Evolutionary conservation across 2,797 vertebrate species (phyloP), one percentile per base, ranked within the genome.

Genomic region (Meriones psammophilus): DNA sequence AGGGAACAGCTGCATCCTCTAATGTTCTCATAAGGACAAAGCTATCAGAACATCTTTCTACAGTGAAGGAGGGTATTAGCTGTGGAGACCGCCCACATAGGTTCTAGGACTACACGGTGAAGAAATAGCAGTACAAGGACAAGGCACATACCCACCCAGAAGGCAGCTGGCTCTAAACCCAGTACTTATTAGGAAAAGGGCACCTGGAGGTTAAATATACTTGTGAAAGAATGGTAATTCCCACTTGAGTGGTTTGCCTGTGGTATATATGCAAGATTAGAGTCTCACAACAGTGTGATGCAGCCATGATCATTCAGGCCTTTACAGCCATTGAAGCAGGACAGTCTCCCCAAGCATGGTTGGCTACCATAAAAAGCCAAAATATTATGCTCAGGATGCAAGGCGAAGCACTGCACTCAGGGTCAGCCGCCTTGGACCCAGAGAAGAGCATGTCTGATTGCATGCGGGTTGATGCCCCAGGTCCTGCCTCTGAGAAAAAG

Each of bases 21-120:
- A 87, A 6, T 73, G 46, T 46, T 89, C 87, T 94, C 92, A 84
- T 62, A 73, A 96, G 87, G 39, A 46, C 68, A 74, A 54, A 89
- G 18, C n/a, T 89, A 33, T 83, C 60, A 91, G 69, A 93, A 69
- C 17, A 73, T 50, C 46, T 80, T 46, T 92, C 87, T 60, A 12
- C 39, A 89, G 60, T 80, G 39, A 92, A 95, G n/a, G 36, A 20
- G 42, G 14, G 13, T 12, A 46, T 91, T 56, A 89, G 87, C 66
- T 92, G 13, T 7, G 66, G 86, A 42, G 58, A 68, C 46, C 71
- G 93, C 66, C 24, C 90, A 93, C 80, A 20, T 5, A 56, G 69
- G 30, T 9, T n/a, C 60, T 46, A 76, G 46, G 15, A 88, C 73
- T 66, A 71, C 15, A 94, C 36, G 89, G 78, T 8, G 12, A 87